Conservation (phyloP, 2,888 invertebrate genomes). For the Criorhina ranunculi region DNA sequence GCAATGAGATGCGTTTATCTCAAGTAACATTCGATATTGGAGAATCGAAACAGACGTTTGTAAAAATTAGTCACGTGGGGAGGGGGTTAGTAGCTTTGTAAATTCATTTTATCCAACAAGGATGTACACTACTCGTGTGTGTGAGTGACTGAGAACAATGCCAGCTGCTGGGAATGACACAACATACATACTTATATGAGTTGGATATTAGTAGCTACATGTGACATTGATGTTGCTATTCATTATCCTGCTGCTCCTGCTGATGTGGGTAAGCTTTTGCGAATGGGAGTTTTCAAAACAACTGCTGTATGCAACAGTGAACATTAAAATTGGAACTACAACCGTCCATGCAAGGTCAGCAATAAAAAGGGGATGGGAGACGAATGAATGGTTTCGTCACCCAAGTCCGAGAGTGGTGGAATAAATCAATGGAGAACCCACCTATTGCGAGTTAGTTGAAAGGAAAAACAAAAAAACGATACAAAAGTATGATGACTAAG, state of each 20-base stretch:
- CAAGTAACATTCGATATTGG: constrained; percentile 25
- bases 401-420: not conserved
- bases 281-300: constrained; percentile 5
- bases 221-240: constrained; percentile 19
- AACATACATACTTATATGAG: too few relatives aligned
- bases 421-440: constrained; percentile 23
- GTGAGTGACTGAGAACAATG: constrained; percentile 34
- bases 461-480: not conserved
- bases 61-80: not conserved
- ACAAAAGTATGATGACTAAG: constrained; percentile 32
- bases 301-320: constrained; percentile 26
- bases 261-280: not conserved
- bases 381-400: not conserved
- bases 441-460: not conserved
- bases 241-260: constrained; percentile 1
- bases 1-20: constrained; percentile 60
- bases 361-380: constrained; percentile 18
- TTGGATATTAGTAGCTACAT: constrained; percentile 11
- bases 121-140: not conserved
- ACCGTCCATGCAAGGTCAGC: constrained; percentile 29
- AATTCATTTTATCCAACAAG: constrained; percentile 20
- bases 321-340: constrained; percentile 28
- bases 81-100: not conserved
- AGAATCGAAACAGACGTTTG: constrained; percentile 8
- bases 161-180: constrained; percentile 62